Conservation (phyloP, 2,113 vertebrate genomes). For the Macrotus californicus region DNA sequence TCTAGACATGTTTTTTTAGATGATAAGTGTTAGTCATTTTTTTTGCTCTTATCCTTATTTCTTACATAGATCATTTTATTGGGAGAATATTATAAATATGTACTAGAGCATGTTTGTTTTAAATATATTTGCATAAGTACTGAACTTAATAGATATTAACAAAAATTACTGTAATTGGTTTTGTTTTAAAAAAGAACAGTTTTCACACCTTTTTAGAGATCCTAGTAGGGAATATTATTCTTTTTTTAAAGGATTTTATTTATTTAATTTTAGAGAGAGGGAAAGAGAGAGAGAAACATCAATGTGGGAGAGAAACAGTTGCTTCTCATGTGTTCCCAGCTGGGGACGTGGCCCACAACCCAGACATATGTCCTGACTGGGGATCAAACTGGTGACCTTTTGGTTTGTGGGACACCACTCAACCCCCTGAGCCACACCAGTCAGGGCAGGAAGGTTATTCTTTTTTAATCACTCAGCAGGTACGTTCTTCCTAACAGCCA, state of each 20-base stretch:
- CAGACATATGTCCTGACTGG: too few relatives aligned
- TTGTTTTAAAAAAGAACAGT: neutral
- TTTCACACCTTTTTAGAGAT: neutral
- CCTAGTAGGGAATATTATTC: neutral
- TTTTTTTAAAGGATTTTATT: neutral
- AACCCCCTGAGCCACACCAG: too few relatives aligned
- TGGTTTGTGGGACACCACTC: too few relatives aligned
- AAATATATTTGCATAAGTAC: neutral
- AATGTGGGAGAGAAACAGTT: too few relatives aligned
- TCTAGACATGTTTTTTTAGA: neutral
- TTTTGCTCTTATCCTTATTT: neutral
- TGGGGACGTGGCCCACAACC: too few relatives aligned
- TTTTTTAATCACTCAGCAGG: neutral
- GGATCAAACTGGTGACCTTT: too few relatives aligned
- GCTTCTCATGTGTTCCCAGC: too few relatives aligned
- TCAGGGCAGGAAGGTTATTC: neutral
- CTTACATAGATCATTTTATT: neutral
- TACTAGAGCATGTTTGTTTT: neutral
- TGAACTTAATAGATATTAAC: neutral
- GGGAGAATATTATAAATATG: neutral
- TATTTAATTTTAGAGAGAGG: too few relatives aligned
- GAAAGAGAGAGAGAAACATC: too few relatives aligned
- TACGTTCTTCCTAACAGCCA: neutral
- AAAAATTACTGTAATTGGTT: neutral
- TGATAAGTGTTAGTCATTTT: neutral